Evolutionary conservation across 2,888 invertebrate species (phyloP).

Genomic region (Hyppa rectilinea): DNA sequence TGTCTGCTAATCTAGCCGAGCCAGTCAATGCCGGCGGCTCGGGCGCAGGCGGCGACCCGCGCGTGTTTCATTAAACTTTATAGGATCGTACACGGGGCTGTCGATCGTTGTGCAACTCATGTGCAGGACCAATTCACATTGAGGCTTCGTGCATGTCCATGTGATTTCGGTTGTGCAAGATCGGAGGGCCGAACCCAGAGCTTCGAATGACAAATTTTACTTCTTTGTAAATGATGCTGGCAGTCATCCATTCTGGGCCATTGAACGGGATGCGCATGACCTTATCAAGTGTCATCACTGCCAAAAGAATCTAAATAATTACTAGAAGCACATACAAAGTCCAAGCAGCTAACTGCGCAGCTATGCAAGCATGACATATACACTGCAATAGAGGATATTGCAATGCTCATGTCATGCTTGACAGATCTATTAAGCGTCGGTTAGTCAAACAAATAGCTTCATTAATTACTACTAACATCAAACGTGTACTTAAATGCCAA

Average conservation of each 20-base stretch:
- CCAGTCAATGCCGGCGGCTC: neutral
- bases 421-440: neutral
- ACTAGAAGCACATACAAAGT: neutral
- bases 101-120: conserved; percentile 35
- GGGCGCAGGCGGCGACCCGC: conserved; percentile 6
- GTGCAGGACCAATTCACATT: conserved; percentile 28
- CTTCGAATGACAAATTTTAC: neutral
- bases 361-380: conserved; percentile 2
- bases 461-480: neutral
- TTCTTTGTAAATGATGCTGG: neutral
- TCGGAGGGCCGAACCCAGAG: neutral
- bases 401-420: conserved; percentile 7
- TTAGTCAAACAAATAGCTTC: conserved; percentile 6
- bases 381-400: conserved; percentile 22
- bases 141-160: conserved; percentile 28
- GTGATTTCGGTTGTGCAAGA: conserved; percentile 15
- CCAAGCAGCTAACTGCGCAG: neutral
- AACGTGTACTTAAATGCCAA: conserved; percentile 6
- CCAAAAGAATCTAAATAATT: neutral
- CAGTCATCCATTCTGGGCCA: neutral
- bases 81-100: conserved; percentile 26
- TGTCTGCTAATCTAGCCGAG: conserved; percentile 47
- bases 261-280: neutral
- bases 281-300: neutral
- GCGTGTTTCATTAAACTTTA: conserved; percentile 44